Evolutionary conservation across 2,797 vertebrate genomes (phyloP).

Genomic region (Enteromius anoplus): DNA sequence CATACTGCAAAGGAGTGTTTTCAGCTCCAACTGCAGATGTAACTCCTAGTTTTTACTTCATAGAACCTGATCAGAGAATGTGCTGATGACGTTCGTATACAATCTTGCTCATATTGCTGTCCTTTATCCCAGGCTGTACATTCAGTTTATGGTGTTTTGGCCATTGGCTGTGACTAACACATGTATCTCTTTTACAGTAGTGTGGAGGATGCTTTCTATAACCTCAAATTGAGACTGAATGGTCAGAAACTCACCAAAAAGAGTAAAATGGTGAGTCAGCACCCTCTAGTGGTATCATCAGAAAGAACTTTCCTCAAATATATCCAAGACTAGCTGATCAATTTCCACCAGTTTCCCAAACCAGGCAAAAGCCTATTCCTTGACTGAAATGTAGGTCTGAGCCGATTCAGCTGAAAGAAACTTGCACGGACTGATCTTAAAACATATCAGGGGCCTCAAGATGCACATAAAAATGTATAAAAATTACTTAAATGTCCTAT

Average conservation of each 20-base stretch:
- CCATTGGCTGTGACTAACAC: background rate
- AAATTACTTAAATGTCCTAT: no score
- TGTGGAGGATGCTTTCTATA: slow-evolving; percentile 94
- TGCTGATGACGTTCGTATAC: background rate
- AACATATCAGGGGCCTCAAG: no score
- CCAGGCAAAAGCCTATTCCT: no score
- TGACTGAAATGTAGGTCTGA: no score
- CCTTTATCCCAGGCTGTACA: background rate
- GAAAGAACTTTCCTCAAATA: background rate
- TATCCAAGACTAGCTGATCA: background rate
- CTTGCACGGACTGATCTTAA: no score
- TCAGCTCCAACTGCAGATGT: background rate
- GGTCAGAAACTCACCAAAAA: slow-evolving; percentile 94
- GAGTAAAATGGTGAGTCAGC: slow-evolving; percentile 87
- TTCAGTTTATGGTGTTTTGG: background rate
- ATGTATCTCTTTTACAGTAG: slow-evolving; percentile 77
- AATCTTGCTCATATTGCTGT: background rate
- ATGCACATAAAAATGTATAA: no score
- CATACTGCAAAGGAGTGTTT: background rate
- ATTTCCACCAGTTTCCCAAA: background rate
- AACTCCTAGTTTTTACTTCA: slow-evolving; percentile 1
- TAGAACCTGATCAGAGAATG: background rate
- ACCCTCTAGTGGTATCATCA: background rate
- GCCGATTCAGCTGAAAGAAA: no score
- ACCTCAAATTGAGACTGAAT: slow-evolving; percentile 88